Conservation (phyloP, 2,888 invertebrate genomes). For the Clistopyga incitator region DNA sequence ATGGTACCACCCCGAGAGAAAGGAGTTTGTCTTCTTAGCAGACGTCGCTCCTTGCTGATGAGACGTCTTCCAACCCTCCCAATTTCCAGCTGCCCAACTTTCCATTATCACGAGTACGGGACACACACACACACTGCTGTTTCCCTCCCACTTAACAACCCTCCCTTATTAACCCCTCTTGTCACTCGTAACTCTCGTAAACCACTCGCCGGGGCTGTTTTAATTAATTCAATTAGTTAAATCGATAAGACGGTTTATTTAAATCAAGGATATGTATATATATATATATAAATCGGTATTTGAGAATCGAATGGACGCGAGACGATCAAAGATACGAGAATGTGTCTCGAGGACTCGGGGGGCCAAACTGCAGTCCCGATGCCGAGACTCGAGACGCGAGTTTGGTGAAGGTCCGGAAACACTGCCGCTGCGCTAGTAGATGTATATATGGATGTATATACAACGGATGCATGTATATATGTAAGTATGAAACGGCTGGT, state of each 20-base stretch:
- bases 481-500: slow-evolving; percentile 14
- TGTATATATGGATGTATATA: neutral
- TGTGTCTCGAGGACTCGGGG: slow-evolving; percentile 58
- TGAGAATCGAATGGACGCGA: neutral
- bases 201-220: neutral
- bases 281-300: neutral
- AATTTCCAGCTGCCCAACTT: slow-evolving; percentile 42
- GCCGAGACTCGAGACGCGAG: slow-evolving; percentile 61
- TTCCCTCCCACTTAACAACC: neutral
- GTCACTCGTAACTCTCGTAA: slow-evolving; percentile 23
- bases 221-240: slow-evolving; percentile 12
- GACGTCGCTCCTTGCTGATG: slow-evolving; percentile 61
- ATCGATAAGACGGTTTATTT: neutral
- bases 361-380: slow-evolving; percentile 61
- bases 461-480: slow-evolving; percentile 23
- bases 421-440: slow-evolving; percentile 53
- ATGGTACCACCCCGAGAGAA: slow-evolving; percentile 74
- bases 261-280: neutral
- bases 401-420: slow-evolving; percentile 61
- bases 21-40: slow-evolving; percentile 66
- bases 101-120: slow-evolving; percentile 44
- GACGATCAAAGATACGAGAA: slow-evolving; percentile 34
- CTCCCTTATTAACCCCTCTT: slow-evolving; percentile 8
- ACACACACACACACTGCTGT: neutral
- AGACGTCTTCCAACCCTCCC: slow-evolving; percentile 48